Percentiles rank a stretch among this genome's conserved stretches.
Conservation (phyloP, 1,140 invertebrate genomes). For the Papilio aristodemus region DNA sequence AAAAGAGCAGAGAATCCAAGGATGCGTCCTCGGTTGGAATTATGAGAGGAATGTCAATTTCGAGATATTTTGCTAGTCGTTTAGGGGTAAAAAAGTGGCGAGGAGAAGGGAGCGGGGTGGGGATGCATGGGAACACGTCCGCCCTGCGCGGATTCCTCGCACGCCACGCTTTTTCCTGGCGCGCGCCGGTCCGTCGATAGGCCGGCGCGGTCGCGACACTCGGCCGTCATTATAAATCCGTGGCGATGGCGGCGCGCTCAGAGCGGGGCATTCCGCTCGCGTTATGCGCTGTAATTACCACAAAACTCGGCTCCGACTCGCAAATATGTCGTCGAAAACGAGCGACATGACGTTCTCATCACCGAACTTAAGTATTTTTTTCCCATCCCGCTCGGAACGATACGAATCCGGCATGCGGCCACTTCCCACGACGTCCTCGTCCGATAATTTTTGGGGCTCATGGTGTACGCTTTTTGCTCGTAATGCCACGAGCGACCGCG, state of each 20-base stretch:
- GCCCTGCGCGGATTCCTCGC: conserved; percentile 58
- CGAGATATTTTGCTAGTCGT: conserved; percentile 73
- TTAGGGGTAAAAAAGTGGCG: conserved; percentile 67
- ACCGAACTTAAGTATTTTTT: conserved; percentile 72
- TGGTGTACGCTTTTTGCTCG: conserved; percentile 55
- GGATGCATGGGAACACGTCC: conserved; percentile 62
- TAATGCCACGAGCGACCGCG: conserved; percentile 55
- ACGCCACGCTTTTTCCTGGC: conserved; percentile 60
- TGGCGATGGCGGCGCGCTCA: conserved; percentile 72
- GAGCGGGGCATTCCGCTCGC: conserved; percentile 70
- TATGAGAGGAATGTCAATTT: conserved; percentile 78
- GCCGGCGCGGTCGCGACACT: conserved; percentile 64
- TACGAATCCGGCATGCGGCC: conserved; percentile 57
- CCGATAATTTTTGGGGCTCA: conserved; percentile 56
- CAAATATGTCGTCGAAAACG: conserved; percentile 78
- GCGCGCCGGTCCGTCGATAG: conserved; percentile 60
- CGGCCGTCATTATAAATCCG: conserved; percentile 74
- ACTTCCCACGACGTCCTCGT: conserved; percentile 64
- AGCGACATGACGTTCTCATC: conserved; percentile 79
- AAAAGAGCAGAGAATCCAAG: conserved; percentile 52
- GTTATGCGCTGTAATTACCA: conserved; percentile 77
- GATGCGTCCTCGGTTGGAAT: conserved; percentile 68
- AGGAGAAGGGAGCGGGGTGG: conserved; percentile 46
- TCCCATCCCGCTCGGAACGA: conserved; percentile 51
- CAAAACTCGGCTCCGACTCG: conserved; percentile 74